Conservation (phyloP, 2,797 vertebrate species). For the Dromococcyx pavoninus region DNA sequence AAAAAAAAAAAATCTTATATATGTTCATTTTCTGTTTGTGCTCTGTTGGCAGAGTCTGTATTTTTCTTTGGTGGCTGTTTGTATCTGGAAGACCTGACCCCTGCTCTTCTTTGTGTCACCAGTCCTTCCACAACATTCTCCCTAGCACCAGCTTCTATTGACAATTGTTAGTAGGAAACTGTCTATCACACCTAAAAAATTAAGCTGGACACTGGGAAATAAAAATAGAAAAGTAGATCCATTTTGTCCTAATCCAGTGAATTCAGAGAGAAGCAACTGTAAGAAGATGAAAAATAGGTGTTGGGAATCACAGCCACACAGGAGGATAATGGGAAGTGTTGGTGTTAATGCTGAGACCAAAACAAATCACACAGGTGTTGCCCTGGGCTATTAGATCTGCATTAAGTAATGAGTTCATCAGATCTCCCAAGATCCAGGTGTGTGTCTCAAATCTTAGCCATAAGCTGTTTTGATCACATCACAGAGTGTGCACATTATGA, state of each 20-base stretch:
- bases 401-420: background rate
- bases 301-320: background rate
- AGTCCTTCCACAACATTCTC: background rate
- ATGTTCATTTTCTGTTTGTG: background rate
- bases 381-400: background rate
- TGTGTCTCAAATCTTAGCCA: background rate
- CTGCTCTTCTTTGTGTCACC: background rate
- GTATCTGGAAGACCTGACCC: background rate
- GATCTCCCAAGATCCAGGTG: background rate
- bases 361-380: background rate
- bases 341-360: background rate
- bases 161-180: background rate
- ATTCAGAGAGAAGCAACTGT: fast-evolving
- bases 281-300: background rate
- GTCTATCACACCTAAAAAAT: background rate
- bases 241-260: background rate
- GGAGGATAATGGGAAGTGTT: background rate
- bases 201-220: background rate
- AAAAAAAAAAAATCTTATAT: background rate
- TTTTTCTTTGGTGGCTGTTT: background rate
- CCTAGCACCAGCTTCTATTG: background rate
- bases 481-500: background rate
- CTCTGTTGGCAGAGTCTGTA: background rate
- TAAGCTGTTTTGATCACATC: background rate
- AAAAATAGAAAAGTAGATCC: background rate